phyloP scores from a whole-genome alignment of 64 coral and sea anemone species.

The Montipora sp. region DNA sequence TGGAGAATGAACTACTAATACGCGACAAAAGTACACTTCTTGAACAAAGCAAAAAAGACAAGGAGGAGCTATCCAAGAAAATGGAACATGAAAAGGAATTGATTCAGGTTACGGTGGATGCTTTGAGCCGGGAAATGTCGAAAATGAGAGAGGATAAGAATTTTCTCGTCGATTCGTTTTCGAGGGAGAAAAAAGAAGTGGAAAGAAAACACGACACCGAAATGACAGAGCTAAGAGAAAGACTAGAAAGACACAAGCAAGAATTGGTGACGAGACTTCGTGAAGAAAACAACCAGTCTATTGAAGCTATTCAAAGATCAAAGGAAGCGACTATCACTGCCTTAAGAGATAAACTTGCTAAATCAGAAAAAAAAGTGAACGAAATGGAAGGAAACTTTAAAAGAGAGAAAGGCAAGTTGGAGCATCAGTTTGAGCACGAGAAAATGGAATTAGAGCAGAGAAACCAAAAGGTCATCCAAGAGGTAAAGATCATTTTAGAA shows the following conservation, averaged over 20 bases:
- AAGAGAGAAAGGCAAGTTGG: slow-evolving; percentile 32
- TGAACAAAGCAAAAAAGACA: slow-evolving; percentile 33
- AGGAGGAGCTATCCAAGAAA: slow-evolving; percentile 45
- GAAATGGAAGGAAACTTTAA: slow-evolving; percentile 37
- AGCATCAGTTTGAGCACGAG: slow-evolving; percentile 35
- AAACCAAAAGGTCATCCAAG: slow-evolving; percentile 5
- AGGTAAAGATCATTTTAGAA: slow-evolving; percentile 11
- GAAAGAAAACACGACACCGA: slow-evolving; percentile 22
- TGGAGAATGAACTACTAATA: slow-evolving; percentile 2
- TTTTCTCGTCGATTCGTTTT: not conserved
- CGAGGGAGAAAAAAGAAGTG: slow-evolving; percentile 23
- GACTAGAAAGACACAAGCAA: slow-evolving; percentile 12
- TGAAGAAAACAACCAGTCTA: slow-evolving; percentile 21
- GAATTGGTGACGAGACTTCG: slow-evolving; percentile 4
- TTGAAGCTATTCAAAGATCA: slow-evolving; percentile 14
- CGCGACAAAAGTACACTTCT: slow-evolving; percentile 9
- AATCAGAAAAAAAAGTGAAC: slow-evolving; percentile 24
- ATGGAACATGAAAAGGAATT: slow-evolving; percentile 70
- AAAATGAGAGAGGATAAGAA: slow-evolving; percentile 50
- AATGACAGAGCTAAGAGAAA: not conserved
- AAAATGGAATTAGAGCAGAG: slow-evolving; percentile 27
- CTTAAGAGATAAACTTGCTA: slow-evolving; percentile 25
- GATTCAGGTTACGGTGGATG: slow-evolving; percentile 38
- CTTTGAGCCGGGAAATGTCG: slow-evolving; percentile 41
- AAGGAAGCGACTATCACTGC: not conserved